phyloP scores from a whole-genome alignment of 2,888 invertebrate genomes.

The Neoascia interrupta region DNA sequence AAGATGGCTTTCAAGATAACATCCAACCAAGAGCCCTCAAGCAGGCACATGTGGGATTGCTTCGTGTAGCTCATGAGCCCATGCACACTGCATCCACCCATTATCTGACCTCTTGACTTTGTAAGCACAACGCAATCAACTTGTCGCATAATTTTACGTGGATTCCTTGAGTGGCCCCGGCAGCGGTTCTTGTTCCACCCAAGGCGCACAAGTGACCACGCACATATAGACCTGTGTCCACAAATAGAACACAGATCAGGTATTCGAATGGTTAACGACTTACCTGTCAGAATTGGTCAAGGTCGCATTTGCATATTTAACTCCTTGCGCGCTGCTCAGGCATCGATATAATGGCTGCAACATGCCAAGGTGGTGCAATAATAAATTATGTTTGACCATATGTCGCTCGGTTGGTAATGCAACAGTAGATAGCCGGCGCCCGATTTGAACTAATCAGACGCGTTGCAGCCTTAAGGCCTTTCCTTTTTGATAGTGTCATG shows the following conservation, averaged over 20 bases:
- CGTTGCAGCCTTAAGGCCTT: conserved; percentile 27
- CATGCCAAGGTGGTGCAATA: conserved; percentile 27
- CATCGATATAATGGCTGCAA: neutral
- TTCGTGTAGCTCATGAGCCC: neutral
- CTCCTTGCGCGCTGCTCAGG: neutral
- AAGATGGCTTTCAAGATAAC: conserved; percentile 53
- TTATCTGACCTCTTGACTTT: conserved; percentile 67
- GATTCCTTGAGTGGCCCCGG: conserved; percentile 21
- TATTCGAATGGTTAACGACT: conserved; percentile 59
- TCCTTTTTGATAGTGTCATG: neutral
- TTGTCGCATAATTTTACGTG: conserved; percentile 58
- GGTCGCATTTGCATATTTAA: conserved; percentile 64
- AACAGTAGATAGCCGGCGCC: conserved; percentile 34
- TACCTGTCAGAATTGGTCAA: conserved; percentile 63
- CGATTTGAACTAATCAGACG: conserved; percentile 41
- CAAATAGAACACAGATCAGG: conserved; percentile 40
- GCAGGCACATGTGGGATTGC: conserved; percentile 42
- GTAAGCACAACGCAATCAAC: conserved; percentile 54
- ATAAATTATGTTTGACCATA: conserved; percentile 45
- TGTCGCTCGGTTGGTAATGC: conserved; percentile 27
- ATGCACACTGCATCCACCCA: conserved; percentile 32
- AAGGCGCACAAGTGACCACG: conserved; percentile 25
- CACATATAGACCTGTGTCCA: conserved; percentile 3
- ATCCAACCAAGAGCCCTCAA: conserved; percentile 37
- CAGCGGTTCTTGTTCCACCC: conserved; percentile 47